Conservation (phyloP, 2,888 invertebrate species). For the Aleiodes alternator region DNA sequence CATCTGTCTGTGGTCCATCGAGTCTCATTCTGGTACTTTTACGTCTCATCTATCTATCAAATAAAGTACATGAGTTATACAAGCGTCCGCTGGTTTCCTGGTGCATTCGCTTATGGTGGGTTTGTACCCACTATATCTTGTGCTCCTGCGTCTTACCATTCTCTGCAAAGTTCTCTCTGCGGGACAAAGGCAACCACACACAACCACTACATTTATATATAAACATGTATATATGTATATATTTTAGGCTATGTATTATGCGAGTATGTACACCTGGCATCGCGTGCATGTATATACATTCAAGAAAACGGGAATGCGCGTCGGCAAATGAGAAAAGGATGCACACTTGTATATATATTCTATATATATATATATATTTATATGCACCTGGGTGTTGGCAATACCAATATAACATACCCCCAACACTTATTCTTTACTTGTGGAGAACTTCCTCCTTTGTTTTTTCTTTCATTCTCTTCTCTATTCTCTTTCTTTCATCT, state of each 20-base stretch:
- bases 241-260: constrained; percentile 24
- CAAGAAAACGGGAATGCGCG: constrained; percentile 29
- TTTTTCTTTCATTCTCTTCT: not conserved
- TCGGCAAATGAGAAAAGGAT: constrained; percentile 40
- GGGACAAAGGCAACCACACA: constrained; percentile 33
- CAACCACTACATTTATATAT: not conserved
- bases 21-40: not conserved
- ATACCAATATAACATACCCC: constrained; percentile 17
- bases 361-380: constrained; percentile 24
- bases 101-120: not conserved
- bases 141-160: not conserved
- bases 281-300: constrained; percentile 28
- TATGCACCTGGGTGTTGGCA: constrained; percentile 36
- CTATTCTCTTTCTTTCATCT: not conserved
- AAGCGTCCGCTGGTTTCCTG: constrained; percentile 1
- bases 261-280: constrained; percentile 42
- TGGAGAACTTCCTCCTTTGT: not conserved
- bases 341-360: constrained; percentile 3
- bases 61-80: constrained; percentile 17
- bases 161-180: constrained; percentile 9
- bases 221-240: not conserved
- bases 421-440: not conserved
- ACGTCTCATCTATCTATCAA: constrained; percentile 27
- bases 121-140: constrained; percentile 6
- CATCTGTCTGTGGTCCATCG: constrained; percentile 8